Conservation (phyloP, 2,888 invertebrate genomes). For the Deilephila porcellus region DNA sequence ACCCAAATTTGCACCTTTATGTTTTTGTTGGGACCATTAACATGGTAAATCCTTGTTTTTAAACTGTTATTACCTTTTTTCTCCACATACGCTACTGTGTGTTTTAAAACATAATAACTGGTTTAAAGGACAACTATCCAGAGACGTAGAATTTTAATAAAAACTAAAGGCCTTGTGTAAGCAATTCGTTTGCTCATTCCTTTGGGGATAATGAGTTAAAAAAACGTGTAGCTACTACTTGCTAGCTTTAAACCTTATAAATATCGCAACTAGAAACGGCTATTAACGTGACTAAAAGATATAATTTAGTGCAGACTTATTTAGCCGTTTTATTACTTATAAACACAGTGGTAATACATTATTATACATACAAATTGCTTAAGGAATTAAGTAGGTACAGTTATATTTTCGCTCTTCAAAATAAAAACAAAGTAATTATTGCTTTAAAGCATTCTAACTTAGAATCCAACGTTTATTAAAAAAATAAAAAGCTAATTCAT, state of each 20-base stretch:
- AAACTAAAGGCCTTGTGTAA: neutral
- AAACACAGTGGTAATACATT: neutral
- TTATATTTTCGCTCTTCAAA: neutral
- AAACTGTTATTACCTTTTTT: neutral
- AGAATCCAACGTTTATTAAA: neutral
- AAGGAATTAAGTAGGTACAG: conserved; percentile 4
- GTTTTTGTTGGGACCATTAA: neutral
- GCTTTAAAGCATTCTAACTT: too few species aligned
- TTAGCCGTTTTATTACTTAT: neutral
- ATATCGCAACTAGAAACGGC: too few species aligned
- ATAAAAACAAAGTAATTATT: neutral
- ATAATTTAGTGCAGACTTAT: neutral
- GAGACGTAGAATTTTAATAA: neutral
- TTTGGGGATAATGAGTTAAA: conserved; percentile 3
- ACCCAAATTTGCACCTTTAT: neutral
- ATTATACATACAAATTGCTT: neutral
- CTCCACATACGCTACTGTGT: too few species aligned
- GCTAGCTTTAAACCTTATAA: too few species aligned
- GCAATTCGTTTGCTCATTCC: conserved; percentile 3
- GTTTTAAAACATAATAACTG: too few species aligned
- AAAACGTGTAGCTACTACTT: neutral
- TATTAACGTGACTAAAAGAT: neutral
- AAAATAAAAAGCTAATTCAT: neutral
- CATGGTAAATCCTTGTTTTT: neutral
- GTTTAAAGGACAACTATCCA: neutral